Percentiles rank a stretch among this genome's conserved stretches.
Conservation (phyloP, 2,888 invertebrate species). For the Trachelus tabidus region DNA sequence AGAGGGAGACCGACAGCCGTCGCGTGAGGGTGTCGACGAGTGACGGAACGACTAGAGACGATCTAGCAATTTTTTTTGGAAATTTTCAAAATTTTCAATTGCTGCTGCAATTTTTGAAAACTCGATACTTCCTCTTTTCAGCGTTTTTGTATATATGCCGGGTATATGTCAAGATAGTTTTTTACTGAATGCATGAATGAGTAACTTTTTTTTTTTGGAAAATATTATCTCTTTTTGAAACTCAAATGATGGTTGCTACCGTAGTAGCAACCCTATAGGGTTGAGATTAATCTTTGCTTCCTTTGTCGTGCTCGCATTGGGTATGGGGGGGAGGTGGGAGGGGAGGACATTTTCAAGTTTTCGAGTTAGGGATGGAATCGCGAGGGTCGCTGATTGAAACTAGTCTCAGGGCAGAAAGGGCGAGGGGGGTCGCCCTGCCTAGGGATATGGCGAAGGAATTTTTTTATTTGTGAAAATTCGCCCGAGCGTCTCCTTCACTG, state of each 20-base stretch:
- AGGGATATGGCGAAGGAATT: slow-evolving; percentile 25
- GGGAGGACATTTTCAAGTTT: neutral
- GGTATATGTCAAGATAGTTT: neutral
- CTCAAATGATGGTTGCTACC: neutral
- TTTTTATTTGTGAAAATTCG: slow-evolving; percentile 33
- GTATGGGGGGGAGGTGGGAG: neutral
- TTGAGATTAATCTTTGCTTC: neutral
- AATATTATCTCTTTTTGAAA: neutral
- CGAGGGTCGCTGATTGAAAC: neutral
- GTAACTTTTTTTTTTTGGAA: no score
- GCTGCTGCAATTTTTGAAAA: no score
- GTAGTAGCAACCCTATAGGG: no score
- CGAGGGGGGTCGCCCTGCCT: neutral
- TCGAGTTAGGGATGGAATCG: neutral
- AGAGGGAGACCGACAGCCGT: slow-evolving; percentile 47
- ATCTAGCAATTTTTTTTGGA: neutral
- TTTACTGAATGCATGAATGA: neutral
- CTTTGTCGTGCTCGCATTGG: neutral
- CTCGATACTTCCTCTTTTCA: no score
- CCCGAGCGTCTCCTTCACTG: slow-evolving; percentile 31
- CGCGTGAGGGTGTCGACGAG: slow-evolving; percentile 10
- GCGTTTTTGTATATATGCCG: no score
- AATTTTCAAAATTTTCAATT: neutral
- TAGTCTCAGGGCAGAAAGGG: neutral
- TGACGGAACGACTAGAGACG: neutral